Conservation (phyloP, 1,140 invertebrate species). For the Harpegnathos saltator region DNA sequence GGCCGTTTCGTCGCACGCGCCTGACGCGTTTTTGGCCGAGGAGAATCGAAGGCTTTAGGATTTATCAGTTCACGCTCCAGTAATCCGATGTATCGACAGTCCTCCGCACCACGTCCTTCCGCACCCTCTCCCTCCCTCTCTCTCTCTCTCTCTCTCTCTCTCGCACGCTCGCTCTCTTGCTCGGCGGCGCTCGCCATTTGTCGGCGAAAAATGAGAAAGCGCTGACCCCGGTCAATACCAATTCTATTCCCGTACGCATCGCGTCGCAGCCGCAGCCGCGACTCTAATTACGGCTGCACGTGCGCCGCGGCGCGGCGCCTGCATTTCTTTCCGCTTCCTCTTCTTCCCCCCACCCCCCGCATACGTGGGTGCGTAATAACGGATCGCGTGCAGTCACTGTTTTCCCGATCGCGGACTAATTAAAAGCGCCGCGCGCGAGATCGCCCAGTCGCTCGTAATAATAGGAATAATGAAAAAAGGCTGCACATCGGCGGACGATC, state of each 20-base stretch:
- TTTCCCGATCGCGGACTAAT: slow-evolving; percentile 10
- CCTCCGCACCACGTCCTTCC: background rate
- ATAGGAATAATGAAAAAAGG: background rate
- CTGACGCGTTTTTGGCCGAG: slow-evolving; percentile 35
- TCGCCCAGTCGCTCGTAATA: background rate
- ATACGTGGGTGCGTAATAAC: background rate
- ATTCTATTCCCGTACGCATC: background rate
- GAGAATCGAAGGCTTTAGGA: slow-evolving; percentile 63
- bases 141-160: background rate
- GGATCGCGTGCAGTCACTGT: background rate
- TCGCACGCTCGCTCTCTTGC: slow-evolving; percentile 6
- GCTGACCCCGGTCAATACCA: slow-evolving; percentile 28
- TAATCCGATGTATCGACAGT: slow-evolving; percentile 60
- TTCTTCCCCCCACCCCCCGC: no score
- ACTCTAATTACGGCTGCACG: slow-evolving; percentile 16
- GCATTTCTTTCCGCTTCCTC: background rate
- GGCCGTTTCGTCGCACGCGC: no score
- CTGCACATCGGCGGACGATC: background rate
- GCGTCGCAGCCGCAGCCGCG: slow-evolving; percentile 3
- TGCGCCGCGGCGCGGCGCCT: background rate
- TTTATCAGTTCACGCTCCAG: slow-evolving; percentile 72
- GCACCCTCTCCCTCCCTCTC: background rate
- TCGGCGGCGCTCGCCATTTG: background rate
- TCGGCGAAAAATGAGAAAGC: background rate
- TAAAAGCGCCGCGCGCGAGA: slow-evolving; percentile 8